phyloP scores from a whole-genome alignment of 2,888 invertebrate species.

The Luffia ferchaultella region DNA sequence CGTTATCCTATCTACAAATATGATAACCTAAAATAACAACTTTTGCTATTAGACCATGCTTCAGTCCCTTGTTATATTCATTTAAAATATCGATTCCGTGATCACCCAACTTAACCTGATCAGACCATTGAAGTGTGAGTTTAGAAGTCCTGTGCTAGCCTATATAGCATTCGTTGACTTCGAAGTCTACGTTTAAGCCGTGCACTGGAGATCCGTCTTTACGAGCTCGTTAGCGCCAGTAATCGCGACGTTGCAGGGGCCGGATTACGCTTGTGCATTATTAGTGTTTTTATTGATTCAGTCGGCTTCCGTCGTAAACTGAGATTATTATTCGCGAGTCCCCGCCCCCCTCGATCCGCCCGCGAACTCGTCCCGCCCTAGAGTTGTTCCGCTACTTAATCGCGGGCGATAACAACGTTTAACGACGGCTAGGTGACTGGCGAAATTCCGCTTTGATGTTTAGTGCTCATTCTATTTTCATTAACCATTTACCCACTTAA shows the following conservation, averaged over 20 bases:
- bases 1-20: too few relatives aligned
- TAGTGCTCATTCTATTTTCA: slow-evolving; percentile 67
- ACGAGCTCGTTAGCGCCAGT: slow-evolving; percentile 64
- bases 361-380: slow-evolving; percentile 28
- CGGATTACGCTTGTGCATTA: slow-evolving; percentile 64
- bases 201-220: slow-evolving; percentile 61
- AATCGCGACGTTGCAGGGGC: slow-evolving; percentile 59
- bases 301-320: slow-evolving; percentile 64
- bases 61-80: too few relatives aligned
- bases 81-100: too few relatives aligned
- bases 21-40: too few relatives aligned
- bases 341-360: slow-evolving; percentile 26
- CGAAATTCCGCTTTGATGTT: slow-evolving; percentile 64
- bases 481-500: slow-evolving; percentile 66
- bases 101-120: slow-evolving; percentile 19
- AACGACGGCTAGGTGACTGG: slow-evolving; percentile 67
- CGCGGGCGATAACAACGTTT: slow-evolving; percentile 64
- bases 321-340: slow-evolving; percentile 64
- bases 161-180: background rate
- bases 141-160: background rate
- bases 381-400: slow-evolving; percentile 60
- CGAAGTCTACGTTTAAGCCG: slow-evolving; percentile 26
- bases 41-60: too few relatives aligned
- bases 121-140: background rate
- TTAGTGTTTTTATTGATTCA: slow-evolving; percentile 68